These are phyloP conservation scores for Notolabrus celidotus DNA, from an alignment of 2,797 vertebrate genomes.

Conservation along the genomic window DNA sequence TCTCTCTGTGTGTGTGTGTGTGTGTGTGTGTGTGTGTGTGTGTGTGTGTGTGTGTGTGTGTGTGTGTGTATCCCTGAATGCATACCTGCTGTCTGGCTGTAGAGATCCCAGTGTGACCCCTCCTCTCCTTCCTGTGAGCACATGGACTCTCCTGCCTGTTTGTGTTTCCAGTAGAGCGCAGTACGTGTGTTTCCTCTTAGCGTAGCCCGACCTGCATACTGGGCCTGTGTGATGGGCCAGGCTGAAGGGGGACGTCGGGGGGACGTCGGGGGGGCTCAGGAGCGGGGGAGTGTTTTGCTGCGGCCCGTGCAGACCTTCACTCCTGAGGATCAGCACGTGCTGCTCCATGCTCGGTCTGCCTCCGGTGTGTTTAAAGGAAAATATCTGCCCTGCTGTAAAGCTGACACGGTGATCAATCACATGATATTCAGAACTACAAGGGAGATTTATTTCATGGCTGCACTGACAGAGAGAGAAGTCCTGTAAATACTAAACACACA, in stretches of 20 bases:
- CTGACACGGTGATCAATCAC: slow-evolving; percentile 51
- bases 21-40: too few species aligned
- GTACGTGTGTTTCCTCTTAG: slow-evolving; percentile 64
- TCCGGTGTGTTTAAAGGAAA: slow-evolving; percentile 55
- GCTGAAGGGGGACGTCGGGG: slow-evolving; percentile 15
- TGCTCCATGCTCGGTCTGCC: slow-evolving; percentile 32
- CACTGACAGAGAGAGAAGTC: slow-evolving; percentile 14
- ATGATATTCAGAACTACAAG: slow-evolving; percentile 9
- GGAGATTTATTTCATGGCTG: slow-evolving; percentile 30
- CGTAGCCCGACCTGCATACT: slow-evolving; percentile 59
- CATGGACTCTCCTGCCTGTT: slow-evolving; percentile 66
- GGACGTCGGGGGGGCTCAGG: too few species aligned
- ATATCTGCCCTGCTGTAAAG: slow-evolving; percentile 44
- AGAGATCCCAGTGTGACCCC: slow-evolving; percentile 35
- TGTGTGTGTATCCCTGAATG: too few species aligned
- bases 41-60: too few species aligned
- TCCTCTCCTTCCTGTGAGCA: slow-evolving; percentile 68
- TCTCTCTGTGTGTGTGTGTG: too few species aligned
- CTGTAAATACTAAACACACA: neutral
- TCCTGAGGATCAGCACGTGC: slow-evolving; percentile 74
- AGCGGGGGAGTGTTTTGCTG: slow-evolving; percentile 55
- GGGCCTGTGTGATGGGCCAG: slow-evolving; percentile 45
- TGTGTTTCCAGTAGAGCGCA: slow-evolving; percentile 71
- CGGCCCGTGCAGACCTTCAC: slow-evolving; percentile 56
- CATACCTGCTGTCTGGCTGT: too few species aligned